phyloP scores from a whole-genome alignment of 2,797 vertebrate species.

The Manis crassicaudata region DNA sequence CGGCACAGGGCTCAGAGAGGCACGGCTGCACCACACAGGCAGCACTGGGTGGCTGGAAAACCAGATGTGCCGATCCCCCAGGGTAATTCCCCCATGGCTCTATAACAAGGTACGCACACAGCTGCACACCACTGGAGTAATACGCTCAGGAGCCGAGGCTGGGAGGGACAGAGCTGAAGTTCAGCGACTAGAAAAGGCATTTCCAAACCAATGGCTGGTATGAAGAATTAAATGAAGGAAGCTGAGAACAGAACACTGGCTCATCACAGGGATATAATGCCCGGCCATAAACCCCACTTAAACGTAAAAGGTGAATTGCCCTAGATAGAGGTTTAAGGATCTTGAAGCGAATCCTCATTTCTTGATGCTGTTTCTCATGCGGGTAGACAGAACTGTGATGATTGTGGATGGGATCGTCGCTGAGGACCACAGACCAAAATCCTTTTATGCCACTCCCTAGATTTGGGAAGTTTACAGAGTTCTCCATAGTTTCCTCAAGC shows the following conservation, averaged over 20 bases:
- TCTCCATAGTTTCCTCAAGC: background rate
- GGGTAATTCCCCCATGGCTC: too few relatives aligned
- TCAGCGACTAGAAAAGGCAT: background rate
- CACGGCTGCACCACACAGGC: background rate
- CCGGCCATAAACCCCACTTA: background rate
- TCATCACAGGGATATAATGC: rapidly evolving
- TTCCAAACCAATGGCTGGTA: background rate
- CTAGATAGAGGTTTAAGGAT: background rate
- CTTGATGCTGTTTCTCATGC: background rate
- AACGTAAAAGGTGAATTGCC: background rate
- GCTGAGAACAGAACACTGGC: background rate
- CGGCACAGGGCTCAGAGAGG: rapidly evolving
- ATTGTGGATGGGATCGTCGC: too few relatives aligned
- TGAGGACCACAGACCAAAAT: background rate
- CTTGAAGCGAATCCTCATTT: background rate
- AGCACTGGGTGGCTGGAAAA: rapidly evolving
- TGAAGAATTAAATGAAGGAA: background rate
- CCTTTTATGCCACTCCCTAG: background rate
- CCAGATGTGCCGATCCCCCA: rapidly evolving
- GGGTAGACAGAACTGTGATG: background rate
- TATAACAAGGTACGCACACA: background rate
- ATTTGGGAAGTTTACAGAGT: background rate
- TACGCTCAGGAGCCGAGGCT: background rate
- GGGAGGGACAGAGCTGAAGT: background rate
- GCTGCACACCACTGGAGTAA: rapidly evolving